Evolutionary conservation across 64 coral and sea anemone genomes (phyloP), one percentile per base, ranked within the genome.

Genomic region (Anthopleura sola): DNA sequence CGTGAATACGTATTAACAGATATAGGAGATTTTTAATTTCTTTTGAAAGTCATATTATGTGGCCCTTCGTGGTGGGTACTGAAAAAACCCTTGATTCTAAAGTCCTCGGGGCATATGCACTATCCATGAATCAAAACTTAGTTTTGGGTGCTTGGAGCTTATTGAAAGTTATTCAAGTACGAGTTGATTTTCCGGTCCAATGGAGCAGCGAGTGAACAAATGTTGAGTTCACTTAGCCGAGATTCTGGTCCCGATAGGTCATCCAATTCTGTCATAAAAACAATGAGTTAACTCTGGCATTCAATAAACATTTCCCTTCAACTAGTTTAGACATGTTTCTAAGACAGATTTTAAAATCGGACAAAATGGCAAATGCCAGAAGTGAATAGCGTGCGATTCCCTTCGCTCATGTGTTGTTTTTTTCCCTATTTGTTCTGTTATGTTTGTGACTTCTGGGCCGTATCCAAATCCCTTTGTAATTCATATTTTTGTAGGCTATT

Each of bases 401-500:
- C 0, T 29, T 71, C 28, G 23, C 4, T 71, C 15, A 71, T 71
- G 11, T 71, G 26, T 62, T 8, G n/a, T 60, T 11, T 62, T 8
- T 6, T n/a, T 26, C n/a, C n/a, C n/a, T 26, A 8, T 32, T 71
- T 15, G n/a, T n/a, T 71, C 28, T 44, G 40, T 44, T n/a, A n/a
- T n/a, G n/a, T n/a, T n/a, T 14, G 66, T 71, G 66, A 16, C 29
- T 31, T 28, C 14, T 71, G 24, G 66, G n/a, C 24, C 66, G 66
- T 71, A 71, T 71, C 66, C 2, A 28, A 71, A 71, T 71, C 66
- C 49, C 15, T 71, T 71, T 71, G 66, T 71, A 15, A 71, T 71
- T 3, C 4, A 71, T 71, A 34, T 71, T 32, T 14, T 71, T 15
- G n/a, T 71, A 71, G 31, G 28, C 26, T 69, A n/a, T n/a, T n/a